Evolutionary conservation across 2,113 vertebrate genomes (phyloP).

Genomic region (Cochlearius cochlearius): DNA sequence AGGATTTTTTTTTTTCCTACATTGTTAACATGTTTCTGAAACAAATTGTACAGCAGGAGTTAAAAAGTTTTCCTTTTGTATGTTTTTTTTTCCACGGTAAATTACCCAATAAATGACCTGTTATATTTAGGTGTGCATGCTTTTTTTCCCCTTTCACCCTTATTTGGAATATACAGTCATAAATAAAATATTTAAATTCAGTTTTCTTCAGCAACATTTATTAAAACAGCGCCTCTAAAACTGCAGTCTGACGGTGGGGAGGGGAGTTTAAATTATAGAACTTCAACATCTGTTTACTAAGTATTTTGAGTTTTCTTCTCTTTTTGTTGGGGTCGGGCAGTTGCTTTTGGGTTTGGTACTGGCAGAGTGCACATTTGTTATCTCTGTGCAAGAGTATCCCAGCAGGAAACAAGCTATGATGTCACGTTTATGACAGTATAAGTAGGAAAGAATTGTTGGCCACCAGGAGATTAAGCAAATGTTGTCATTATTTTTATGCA

Average conservation of each 20-base stretch:
- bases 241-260: not conserved
- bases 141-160: not conserved
- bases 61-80: not conserved
- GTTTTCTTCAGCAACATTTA: not conserved
- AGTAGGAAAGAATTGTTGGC: not conserved
- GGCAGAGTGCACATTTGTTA: not conserved
- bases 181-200: not conserved
- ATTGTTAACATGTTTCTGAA: slow-evolving; percentile 29
- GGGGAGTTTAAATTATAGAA: not conserved
- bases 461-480: not conserved
- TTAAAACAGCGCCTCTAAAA: not conserved
- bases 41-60: not conserved
- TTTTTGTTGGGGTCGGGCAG: not conserved
- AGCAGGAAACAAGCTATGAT: not conserved
- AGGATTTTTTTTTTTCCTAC: not conserved
- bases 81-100: not conserved
- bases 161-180: not conserved
- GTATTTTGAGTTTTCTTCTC: not conserved
- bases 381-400: not conserved
- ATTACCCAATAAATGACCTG: not conserved
- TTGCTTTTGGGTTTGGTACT: not conserved
- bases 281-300: not conserved
- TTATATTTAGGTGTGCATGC: not conserved
- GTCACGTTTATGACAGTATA: not conserved
- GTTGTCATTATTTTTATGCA: not conserved